phyloP scores from a whole-genome alignment of 2,888 invertebrate genomes.

The Auanema freiburgensis region DNA sequence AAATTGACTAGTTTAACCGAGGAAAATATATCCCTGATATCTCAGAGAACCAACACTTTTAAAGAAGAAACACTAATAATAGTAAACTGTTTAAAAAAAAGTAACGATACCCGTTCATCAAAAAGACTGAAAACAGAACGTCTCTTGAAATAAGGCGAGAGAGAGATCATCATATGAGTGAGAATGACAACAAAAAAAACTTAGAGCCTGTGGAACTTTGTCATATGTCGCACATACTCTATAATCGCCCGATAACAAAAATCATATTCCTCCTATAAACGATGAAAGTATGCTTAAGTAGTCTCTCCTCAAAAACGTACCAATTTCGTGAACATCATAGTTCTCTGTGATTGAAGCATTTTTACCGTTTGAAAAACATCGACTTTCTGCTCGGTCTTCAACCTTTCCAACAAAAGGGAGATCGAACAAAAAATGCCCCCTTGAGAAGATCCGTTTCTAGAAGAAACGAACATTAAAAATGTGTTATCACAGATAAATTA shows the following conservation, averaged over 20 bases:
- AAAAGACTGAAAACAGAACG: no score
- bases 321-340: constrained; percentile 36
- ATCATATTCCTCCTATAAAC: constrained; percentile 67
- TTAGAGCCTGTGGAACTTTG: no score
- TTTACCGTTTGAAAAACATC: constrained; percentile 61
- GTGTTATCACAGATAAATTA: neutral
- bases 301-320: constrained; percentile 16
- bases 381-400: constrained; percentile 60
- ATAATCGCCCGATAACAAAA: constrained; percentile 67
- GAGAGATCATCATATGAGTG: no score
- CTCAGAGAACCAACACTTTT: no score
- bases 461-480: constrained; percentile 17
- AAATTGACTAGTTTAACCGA: no score
- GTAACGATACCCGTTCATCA: no score
- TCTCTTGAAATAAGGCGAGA: no score
- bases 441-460: constrained; percentile 56
- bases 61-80: no score
- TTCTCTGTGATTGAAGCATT: constrained; percentile 32
- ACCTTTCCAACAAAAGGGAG: constrained; percentile 58
- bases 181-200: no score
- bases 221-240: constrained; percentile 61
- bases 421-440: constrained; percentile 56
- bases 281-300: neutral
- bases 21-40: no score
- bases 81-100: no score